These are phyloP conservation scores for Drosophila repletoides DNA, from an alignment of 1,140 invertebrate species.

Conservation along the genomic window DNA sequence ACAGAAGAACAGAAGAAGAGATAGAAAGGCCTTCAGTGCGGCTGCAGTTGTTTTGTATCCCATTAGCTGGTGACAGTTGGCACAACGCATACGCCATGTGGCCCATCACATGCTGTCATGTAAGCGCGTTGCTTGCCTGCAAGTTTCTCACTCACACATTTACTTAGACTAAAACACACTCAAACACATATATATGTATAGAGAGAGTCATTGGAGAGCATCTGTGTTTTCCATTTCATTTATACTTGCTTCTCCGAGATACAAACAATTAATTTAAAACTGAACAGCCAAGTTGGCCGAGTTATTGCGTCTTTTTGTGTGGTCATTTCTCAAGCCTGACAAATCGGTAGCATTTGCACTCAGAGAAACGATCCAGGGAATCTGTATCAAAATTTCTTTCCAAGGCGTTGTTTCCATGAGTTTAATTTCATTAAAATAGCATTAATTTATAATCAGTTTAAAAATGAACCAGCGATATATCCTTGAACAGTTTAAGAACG, in stretches of 20 bases:
- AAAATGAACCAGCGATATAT: no score
- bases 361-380: no score
- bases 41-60: constrained; percentile 43
- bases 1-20: background rate
- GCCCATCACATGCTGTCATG: constrained; percentile 67
- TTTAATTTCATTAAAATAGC: no score
- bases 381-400: no score
- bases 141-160: background rate
- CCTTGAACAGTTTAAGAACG: no score
- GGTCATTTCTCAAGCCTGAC: constrained; percentile 67
- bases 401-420: no score
- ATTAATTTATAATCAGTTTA: no score
- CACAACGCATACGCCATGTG: constrained; percentile 75
- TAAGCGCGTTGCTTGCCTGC: constrained; percentile 56
- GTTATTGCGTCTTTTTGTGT: constrained; percentile 49
- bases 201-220: no score
- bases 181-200: background rate
- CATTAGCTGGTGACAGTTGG: constrained; percentile 51
- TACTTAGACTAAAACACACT: constrained; percentile 4
- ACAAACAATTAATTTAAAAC: constrained; percentile 60
- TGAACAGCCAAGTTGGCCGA: constrained; percentile 51
- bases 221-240: constrained; percentile 25
- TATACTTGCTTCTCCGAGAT: constrained; percentile 16
- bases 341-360: constrained; percentile 52
- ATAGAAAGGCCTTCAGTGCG: background rate